A percentile compares a stretch with the other conserved stretches of the same genome.
Evolutionary conservation across 2,888 invertebrate genomes (phyloP).

Genomic region (Molanna angustata): DNA sequence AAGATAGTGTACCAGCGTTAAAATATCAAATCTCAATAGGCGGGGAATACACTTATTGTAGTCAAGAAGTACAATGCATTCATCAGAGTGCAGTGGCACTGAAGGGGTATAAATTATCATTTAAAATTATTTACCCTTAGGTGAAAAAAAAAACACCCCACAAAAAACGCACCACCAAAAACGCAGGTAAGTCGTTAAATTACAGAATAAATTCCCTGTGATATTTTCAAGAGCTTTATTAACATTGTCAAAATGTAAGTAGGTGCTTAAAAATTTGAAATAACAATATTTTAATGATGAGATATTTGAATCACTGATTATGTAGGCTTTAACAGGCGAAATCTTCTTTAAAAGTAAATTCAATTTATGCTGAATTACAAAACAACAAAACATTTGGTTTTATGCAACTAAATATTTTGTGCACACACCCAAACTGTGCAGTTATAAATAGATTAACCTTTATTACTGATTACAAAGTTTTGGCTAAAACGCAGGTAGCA

Average conservation of each 20-base stretch:
- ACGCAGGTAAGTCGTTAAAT: constrained; percentile 9
- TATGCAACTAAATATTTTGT: too few relatives aligned
- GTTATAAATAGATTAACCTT: too few relatives aligned
- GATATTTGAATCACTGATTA: too few relatives aligned
- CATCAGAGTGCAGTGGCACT: constrained; percentile 17
- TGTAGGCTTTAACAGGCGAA: too few relatives aligned
- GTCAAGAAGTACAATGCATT: constrained; percentile 21
- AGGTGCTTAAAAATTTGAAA: neutral
- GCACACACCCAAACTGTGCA: too few relatives aligned
- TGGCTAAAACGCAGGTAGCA: too few relatives aligned
- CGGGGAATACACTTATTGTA: constrained; percentile 24
- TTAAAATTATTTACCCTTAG: constrained; percentile 30
- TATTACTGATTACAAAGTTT: too few relatives aligned
- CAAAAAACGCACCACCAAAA: constrained; percentile 17
- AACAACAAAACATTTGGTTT: too few relatives aligned
- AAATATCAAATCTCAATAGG: constrained; percentile 30
- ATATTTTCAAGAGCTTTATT: constrained; percentile 11
- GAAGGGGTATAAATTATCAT: constrained; percentile 29
- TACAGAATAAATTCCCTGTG: constrained; percentile 12
- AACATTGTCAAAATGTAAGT: constrained; percentile 5
- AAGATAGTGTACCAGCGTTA: constrained; percentile 28
- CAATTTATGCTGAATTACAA: too few relatives aligned
- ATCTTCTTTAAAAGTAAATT: too few relatives aligned
- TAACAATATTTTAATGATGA: too few relatives aligned
- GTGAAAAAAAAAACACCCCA: constrained; percentile 13